A percentile compares a stretch with the other conserved stretches of the same genome.
Evolutionary conservation across 1,140 invertebrate genomes (phyloP).

Genomic region (Diachasma alloeum): DNA sequence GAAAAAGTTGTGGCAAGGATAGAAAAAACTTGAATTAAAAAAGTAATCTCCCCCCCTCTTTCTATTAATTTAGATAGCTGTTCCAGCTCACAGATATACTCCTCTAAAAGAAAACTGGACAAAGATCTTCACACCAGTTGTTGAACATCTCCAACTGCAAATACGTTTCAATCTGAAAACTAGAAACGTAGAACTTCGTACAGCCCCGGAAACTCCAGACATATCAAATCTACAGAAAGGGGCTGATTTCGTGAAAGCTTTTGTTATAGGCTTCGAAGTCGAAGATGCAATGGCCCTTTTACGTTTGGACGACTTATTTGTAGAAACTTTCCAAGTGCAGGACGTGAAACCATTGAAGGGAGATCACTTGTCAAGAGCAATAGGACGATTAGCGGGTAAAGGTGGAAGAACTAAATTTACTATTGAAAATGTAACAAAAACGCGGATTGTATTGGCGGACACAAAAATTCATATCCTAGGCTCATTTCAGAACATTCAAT

Average conservation of each 20-base stretch:
- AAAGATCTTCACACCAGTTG: conserved; percentile 95
- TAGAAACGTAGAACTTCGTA: conserved; percentile 87
- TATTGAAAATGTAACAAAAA: conserved; percentile 99
- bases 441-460: conserved; percentile 96
- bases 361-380: conserved; percentile 94
- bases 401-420: conserved; percentile 97
- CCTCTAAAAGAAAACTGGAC: conserved; percentile 97
- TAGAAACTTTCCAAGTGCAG: conserved; percentile 97
- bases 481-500: conserved; percentile 96
- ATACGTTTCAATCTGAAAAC: conserved; percentile 94
- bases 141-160: conserved; percentile 94
- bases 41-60: neutral
- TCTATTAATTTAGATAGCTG: conserved; percentile 66
- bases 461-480: conserved; percentile 97
- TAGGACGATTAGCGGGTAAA: conserved; percentile 96
- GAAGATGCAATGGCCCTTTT: conserved; percentile 96
- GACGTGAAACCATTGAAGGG: conserved; percentile 97
- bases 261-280: conserved; percentile 95
- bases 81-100: conserved; percentile 83
- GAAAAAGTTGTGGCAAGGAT: neutral
- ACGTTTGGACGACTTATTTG: conserved; percentile 95
- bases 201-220: conserved; percentile 81
- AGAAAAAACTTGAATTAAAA: neutral
- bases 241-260: conserved; percentile 97
- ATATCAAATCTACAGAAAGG: conserved; percentile 94